Evolutionary conservation across 2,888 invertebrate species (phyloP).

Genomic region (Alloplasta piceator): DNA sequence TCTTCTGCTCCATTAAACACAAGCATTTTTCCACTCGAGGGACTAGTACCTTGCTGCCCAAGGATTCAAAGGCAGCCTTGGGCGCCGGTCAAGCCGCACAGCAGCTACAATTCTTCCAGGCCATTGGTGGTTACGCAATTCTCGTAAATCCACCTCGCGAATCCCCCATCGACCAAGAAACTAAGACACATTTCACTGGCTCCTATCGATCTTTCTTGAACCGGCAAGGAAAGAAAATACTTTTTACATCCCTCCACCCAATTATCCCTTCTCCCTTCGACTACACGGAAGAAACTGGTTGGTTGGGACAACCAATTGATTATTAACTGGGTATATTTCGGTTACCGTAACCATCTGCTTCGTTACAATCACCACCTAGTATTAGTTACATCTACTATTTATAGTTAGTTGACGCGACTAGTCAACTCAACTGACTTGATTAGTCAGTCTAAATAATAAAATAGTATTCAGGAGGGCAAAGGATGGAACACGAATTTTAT

Average conservation of each 20-base stretch:
- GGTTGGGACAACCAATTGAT: too few relatives aligned
- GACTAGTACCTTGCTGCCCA: neutral
- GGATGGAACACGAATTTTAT: too few relatives aligned
- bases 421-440: too few relatives aligned
- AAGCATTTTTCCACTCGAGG: slow-evolving; percentile 14
- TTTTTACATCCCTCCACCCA: neutral
- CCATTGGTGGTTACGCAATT: slow-evolving; percentile 51
- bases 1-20: slow-evolving; percentile 4
- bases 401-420: too few relatives aligned
- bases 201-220: slow-evolving; percentile 48
- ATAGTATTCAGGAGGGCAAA: too few relatives aligned
- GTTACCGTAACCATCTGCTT: too few relatives aligned
- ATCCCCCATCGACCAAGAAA: slow-evolving; percentile 23
- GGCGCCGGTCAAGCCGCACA: slow-evolving; percentile 6
- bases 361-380: too few relatives aligned
- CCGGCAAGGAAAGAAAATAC: neutral
- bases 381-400: too few relatives aligned
- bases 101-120: slow-evolving; percentile 21
- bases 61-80: neutral
- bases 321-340: too few relatives aligned
- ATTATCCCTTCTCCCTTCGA: neutral
- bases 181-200: slow-evolving; percentile 24
- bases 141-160: slow-evolving; percentile 48
- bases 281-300: too few relatives aligned
- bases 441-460: too few relatives aligned